A percentile compares a stretch with the other conserved stretches of the same genome.
These are phyloP conservation scores for Eupithecia vulgata DNA, from an alignment of 2,888 invertebrate species.

Conservation along the genomic window DNA sequence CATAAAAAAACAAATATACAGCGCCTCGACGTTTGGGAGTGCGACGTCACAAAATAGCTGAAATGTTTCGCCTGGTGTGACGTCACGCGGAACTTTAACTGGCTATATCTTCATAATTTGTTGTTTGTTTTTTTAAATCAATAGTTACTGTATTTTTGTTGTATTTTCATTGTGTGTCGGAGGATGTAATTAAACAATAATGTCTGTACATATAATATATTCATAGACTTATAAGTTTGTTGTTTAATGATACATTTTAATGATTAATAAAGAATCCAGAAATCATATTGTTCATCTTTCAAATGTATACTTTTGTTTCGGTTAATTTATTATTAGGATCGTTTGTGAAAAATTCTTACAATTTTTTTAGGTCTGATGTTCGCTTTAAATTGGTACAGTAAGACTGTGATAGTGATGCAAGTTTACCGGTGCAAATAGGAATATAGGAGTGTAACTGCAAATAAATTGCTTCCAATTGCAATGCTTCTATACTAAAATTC, in stretches of 20 bases:
- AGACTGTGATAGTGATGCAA: slow-evolving; percentile 9
- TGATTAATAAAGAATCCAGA: background rate
- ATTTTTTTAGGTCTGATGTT: background rate
- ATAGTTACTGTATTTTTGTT: background rate
- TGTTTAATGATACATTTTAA: no score
- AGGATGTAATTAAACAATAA: background rate
- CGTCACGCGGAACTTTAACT: no score
- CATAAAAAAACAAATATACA: no score
- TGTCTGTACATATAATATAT: background rate
- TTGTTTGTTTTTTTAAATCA: background rate
- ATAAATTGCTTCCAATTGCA: slow-evolving; percentile 48
- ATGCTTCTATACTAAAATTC: slow-evolving; percentile 52
- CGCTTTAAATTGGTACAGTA: background rate
- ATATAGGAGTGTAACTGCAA: slow-evolving; percentile 48
- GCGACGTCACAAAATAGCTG: no score
- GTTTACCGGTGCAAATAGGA: slow-evolving; percentile 2
- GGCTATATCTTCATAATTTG: no score
- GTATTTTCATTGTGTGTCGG: background rate
- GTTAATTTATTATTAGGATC: background rate
- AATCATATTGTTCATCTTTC: background rate
- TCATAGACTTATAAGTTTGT: no score
- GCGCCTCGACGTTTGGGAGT: no score
- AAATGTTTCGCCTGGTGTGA: no score
- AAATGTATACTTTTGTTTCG: background rate
- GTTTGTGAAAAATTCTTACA: background rate